Conservation (phyloP, 53 echinoderm and acorn worm genomes). For the Antedon mediterranea region DNA sequence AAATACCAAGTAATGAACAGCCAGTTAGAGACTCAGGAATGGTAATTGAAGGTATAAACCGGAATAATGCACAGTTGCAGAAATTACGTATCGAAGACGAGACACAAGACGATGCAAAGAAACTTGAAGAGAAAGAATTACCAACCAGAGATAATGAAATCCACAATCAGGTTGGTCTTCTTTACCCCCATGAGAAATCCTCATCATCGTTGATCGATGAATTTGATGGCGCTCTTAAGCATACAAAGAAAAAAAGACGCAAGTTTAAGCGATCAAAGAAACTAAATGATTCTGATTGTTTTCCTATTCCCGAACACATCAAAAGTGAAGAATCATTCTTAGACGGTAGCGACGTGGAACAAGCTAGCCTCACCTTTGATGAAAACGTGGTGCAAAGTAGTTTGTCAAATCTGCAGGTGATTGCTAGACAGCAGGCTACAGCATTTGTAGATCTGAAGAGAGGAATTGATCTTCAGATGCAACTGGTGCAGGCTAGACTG, state of each 20-base stretch:
- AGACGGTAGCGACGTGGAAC: background rate
- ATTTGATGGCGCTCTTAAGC: background rate
- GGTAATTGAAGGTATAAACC: background rate
- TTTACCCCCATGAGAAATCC: background rate
- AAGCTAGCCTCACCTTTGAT: background rate
- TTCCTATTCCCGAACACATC: background rate
- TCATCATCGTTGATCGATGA: background rate
- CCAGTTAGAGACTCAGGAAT: background rate
- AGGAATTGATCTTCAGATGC: conserved; percentile 1
- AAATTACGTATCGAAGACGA: background rate
- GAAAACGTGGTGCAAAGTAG: background rate
- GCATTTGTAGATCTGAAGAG: background rate
- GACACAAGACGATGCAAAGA: background rate
- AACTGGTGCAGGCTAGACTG: background rate
- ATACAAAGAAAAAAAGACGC: background rate
- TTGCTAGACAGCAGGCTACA: background rate
- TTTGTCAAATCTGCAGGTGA: background rate
- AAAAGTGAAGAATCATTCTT: background rate
- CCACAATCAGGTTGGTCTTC: background rate
- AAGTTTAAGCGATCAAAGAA: background rate
- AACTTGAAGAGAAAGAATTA: background rate
- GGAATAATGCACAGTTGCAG: background rate
- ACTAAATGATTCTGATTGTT: background rate
- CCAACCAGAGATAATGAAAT: background rate
- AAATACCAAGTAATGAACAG: background rate